These are phyloP conservation scores for Grantiella picta DNA, from an alignment of 2,113 vertebrate species.

Conservation along the genomic window DNA sequence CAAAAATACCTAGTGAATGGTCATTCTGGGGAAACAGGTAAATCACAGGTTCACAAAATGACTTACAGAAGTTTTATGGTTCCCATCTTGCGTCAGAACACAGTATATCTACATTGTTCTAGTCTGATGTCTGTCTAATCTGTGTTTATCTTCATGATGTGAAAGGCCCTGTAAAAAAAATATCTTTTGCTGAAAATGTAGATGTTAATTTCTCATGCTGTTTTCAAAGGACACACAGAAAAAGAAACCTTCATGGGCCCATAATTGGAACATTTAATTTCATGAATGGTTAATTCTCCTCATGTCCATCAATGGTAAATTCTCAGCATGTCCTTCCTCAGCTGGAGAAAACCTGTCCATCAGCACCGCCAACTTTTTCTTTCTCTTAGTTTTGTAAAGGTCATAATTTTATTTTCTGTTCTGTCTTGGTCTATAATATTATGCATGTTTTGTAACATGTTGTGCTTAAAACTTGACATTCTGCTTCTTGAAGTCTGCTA, in stretches of 20 bases:
- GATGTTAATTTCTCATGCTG: background rate
- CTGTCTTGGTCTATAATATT: background rate
- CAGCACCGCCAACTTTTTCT: accelerated
- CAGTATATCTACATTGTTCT: background rate
- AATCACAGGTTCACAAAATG: background rate
- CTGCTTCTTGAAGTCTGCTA: background rate
- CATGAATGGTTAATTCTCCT: background rate
- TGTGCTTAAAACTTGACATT: background rate
- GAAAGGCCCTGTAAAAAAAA: background rate
- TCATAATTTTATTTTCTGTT: background rate
- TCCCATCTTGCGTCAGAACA: background rate
- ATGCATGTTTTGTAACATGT: background rate
- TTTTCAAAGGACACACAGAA: background rate
- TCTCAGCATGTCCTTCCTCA: background rate
- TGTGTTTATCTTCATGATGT: background rate
- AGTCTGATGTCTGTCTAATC: background rate
- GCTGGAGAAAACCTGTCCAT: accelerated
- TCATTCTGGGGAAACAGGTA: background rate
- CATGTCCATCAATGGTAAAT: background rate
- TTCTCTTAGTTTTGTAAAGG: background rate
- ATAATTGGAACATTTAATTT: background rate
- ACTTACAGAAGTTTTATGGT: background rate
- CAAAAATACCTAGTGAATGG: background rate
- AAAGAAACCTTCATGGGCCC: background rate
- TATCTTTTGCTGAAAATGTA: background rate